Base-by-base conservation (phyloP, 2,797 vertebrate species). In the Paramormyrops hopkinsi region DNA sequence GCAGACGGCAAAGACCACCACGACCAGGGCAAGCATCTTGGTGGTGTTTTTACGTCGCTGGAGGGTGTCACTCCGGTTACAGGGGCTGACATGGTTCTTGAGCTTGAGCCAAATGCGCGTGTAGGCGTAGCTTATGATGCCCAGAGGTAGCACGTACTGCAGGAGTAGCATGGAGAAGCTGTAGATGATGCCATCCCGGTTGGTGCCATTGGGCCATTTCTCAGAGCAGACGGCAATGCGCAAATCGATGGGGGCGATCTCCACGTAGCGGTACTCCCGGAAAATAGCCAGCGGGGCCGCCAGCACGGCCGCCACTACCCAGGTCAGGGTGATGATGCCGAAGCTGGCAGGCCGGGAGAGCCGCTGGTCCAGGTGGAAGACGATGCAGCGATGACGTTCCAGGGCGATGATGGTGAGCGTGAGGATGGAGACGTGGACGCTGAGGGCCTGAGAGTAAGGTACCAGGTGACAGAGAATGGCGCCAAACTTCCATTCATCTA, bases 401-500 rank as follows among this genome's bases (percentile, higher is more conserved):
- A 98, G 93, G 33, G 98, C 98, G 65, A 98, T 98, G 90, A 98
- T 96, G 0, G 97, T 97, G 73, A 98, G 94, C 7, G 98, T 98
- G 89, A 98, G 95, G 88, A 97, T 97, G 89, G 98, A 98, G 17
- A 98, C 97, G 0, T 98, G 97, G 50, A 98, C 97, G 6, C 97
- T 98, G 93, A 98, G 94, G 51, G 97, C 98, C 94, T 98, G 98
- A 87, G 97, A 95, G 3, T 97, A 98, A 50, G 97, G 97, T 91
- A 98, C 97, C 94, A 97, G 95, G 91, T 98, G 97, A 92, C 98
- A 98, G 93, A 98, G 93, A 59, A 97, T 94, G 0, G 96, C 96
- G 44, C 98, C 98, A 5, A 98, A 98, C 92, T 97, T 97, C 98
- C 98, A 98, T 93, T 98, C 98, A 0, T 98, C 97, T 85, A 98